A percentile compares a stretch with the other conserved stretches of the same genome.
Conservation (phyloP, 1,140 invertebrate genomes). For the Aradophagus sp. region DNA sequence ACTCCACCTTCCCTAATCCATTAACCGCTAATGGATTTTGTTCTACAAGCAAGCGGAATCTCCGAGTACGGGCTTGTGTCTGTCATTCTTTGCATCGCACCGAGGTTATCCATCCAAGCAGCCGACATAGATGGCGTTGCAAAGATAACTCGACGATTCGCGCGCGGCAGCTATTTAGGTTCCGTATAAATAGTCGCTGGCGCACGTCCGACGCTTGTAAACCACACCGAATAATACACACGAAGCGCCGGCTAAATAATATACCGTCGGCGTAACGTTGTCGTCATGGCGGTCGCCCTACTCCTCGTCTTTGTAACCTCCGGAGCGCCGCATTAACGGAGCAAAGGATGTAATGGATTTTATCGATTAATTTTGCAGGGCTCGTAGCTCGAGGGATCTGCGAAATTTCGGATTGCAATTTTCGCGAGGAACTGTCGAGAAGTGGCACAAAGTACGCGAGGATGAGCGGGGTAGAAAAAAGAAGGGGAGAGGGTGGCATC, state of each 20-base stretch:
- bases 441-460: conserved; percentile 16
- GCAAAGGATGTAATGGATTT: conserved; percentile 48
- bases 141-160: conserved; percentile 28
- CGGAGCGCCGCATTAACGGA: conserved; percentile 15
- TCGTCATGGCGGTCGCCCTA: conserved; percentile 7
- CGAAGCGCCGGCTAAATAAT: conserved; percentile 49
- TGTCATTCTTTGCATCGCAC: no score
- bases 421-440: conserved; percentile 43
- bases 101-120: no score
- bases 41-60: no score
- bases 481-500: conserved; percentile 17
- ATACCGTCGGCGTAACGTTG: conserved; percentile 28
- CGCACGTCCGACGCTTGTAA: conserved; percentile 51
- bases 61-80: no score
- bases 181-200: conserved; percentile 57
- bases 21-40: no score
- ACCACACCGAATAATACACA: conserved; percentile 52
- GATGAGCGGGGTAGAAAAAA: no score
- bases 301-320: no score
- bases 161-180: conserved; percentile 50
- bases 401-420: conserved; percentile 42
- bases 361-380: conserved; percentile 52
- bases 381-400: conserved; percentile 23
- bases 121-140: conserved; percentile 19
- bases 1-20: no score